Evolutionary conservation across 1,140 invertebrate species (phyloP), one percentile per base, ranked within the genome.

Genomic region (Bemisia tabaci): DNA sequence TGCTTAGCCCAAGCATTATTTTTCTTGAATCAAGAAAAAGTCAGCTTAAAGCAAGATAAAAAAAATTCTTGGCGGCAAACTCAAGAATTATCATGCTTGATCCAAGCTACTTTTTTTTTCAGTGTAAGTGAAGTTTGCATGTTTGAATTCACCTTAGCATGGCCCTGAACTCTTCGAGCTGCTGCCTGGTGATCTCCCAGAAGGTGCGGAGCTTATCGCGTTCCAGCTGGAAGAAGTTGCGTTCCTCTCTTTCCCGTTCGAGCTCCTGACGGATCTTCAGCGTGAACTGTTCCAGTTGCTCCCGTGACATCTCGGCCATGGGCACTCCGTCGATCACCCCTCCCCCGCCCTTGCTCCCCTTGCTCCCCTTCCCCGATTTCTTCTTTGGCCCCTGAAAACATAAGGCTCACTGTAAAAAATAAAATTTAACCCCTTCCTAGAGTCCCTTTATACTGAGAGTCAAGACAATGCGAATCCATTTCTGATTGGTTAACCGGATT

Each of bases 161-260:
- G 21, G 89, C 86, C 75, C 86, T 85, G 25, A 84, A 85, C 79
- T 95, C 91, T 68, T 93, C 87, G 9, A 94, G 76, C 74, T 94
- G 89, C 70, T 88, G 84, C 71, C 89, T 83, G 1, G 91, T 90
- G 61, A 94, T 91, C 76, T 97, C 93, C 94, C 94, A 97, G 78
- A 95, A 95, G 26, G 90, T 92, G 69, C 92, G 84, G 21, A 97
- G 84, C 79, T 95, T 95, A 75, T 97, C 94, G 71, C 94, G 82
- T 78, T 98, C 95, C 63, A 97, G 76, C 79, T 97, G 94, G 72
- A 97, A 96, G 75, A 90, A 96, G 77, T 97, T 97, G 70, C 94
- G 80, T 77, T 97, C 94, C 78, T 97, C 94, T 71, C 94, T 82
- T 78, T 97, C 94, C 60, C 91, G 84, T 73, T 97, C 94, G 74